Evolutionary conservation across 37 sponge, comb jelly and placozoan genomes (phyloP).

Genomic region (Agelas oroides): DNA sequence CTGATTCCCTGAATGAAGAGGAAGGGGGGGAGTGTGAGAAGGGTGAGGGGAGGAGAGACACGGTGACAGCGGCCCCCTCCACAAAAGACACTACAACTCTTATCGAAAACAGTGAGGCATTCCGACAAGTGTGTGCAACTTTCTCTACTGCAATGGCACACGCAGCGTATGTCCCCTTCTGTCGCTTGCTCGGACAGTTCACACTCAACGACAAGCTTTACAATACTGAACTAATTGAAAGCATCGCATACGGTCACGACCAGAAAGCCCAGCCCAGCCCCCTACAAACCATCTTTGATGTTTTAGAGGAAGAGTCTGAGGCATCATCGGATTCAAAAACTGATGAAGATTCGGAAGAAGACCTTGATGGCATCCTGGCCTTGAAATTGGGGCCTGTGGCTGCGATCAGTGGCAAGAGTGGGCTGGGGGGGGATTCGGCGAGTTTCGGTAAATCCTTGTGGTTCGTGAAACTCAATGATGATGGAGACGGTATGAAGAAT

Average conservation of each 20-base stretch:
- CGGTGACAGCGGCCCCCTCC: no score
- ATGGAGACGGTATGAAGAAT: not conserved
- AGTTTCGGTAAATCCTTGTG: conserved; percentile 59
- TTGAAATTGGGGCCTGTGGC: conserved; percentile 58
- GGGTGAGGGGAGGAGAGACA: no score
- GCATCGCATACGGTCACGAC: conserved; percentile 64
- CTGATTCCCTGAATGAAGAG: not conserved
- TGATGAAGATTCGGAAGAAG: conserved; percentile 6
- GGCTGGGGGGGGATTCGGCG: conserved; percentile 30
- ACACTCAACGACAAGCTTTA: conserved; percentile 48
- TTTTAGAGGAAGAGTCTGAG: not conserved
- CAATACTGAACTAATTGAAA: conserved; percentile 79
- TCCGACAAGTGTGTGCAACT: conserved; percentile 53
- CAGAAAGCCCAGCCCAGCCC: conserved; percentile 36
- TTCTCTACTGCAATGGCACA: conserved; percentile 77
- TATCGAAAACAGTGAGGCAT: conserved; percentile 17
- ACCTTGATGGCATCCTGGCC: conserved; percentile 11
- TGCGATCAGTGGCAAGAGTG: conserved; percentile 21
- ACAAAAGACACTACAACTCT: no score
- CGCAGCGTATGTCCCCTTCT: conserved; percentile 79
- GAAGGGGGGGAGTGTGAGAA: no score
- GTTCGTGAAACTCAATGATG: conserved; percentile 69
- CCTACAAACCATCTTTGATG: conserved; percentile 29
- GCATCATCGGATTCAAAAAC: conserved; percentile 5
- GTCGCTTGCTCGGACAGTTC: conserved; percentile 83